Percentiles rank a stretch among this genome's conserved stretches.
Conservation (phyloP, 2,113 vertebrate species). For the Peromyscus maniculatus region DNA sequence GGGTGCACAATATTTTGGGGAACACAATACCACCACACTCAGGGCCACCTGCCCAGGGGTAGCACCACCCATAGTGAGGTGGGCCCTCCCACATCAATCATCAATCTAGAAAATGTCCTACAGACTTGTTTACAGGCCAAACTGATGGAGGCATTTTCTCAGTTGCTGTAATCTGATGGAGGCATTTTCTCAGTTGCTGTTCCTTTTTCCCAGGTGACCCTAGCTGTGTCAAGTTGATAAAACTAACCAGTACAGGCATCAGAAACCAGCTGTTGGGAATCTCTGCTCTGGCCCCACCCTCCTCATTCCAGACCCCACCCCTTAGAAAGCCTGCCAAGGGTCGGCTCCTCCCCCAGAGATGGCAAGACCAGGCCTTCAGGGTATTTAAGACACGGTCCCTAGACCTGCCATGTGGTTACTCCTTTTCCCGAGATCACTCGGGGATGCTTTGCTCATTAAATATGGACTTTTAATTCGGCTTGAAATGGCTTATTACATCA, state of each 20-base stretch:
- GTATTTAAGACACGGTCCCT: too few species aligned
- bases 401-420: too few species aligned
- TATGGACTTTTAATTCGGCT: too few species aligned
- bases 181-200: neutral
- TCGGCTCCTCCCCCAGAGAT: too few species aligned
- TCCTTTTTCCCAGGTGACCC: neutral
- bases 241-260: neutral
- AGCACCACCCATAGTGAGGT: neutral
- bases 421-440: too few species aligned
- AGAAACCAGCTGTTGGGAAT: neutral
- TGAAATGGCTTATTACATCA: too few species aligned
- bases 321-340: too few species aligned
- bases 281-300: too few species aligned
- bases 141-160: neutral
- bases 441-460: too few species aligned
- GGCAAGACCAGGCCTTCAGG: too few species aligned
- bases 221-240: neutral
- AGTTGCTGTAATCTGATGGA: neutral
- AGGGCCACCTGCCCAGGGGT: neutral
- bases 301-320: too few species aligned
- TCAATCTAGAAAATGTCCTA: neutral
- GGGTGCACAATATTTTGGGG: too few species aligned
- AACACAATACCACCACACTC: neutral
- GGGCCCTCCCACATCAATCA: neutral
- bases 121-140: neutral